A percentile compares a stretch with the other conserved stretches of the same genome.
Evolutionary conservation across 2,888 invertebrate genomes (phyloP).

Genomic region (Thereva nobilitata): DNA sequence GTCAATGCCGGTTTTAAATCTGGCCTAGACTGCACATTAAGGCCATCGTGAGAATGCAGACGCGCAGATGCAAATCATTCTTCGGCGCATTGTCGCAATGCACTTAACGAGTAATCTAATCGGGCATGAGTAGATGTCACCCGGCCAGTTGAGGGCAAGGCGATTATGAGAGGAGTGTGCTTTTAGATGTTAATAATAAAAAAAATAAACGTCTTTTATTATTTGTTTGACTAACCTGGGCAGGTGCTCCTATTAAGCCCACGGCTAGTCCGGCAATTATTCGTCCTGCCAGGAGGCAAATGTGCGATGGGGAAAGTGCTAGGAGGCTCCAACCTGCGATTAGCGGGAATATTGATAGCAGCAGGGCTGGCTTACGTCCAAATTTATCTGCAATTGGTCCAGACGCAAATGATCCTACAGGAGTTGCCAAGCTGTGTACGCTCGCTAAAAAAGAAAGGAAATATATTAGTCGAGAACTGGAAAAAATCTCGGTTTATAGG

Average conservation of each 20-base stretch:
- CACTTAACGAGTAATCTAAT: too few species aligned
- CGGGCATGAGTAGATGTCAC: too few species aligned
- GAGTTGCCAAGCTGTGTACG: slow-evolving; percentile 77
- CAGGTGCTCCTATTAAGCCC: slow-evolving; percentile 73
- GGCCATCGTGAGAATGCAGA: slow-evolving; percentile 11
- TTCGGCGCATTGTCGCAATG: background rate
- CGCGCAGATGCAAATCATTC: slow-evolving; percentile 21
- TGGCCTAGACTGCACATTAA: slow-evolving; percentile 31
- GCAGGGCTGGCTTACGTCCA: slow-evolving; percentile 69
- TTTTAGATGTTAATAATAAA: background rate
- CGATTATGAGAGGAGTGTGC: background rate
- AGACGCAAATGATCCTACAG: slow-evolving; percentile 72
- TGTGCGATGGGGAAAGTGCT: slow-evolving; percentile 63
- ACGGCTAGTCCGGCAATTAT: slow-evolving; percentile 73
- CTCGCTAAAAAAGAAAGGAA: slow-evolving; percentile 63
- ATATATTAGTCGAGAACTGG: background rate
- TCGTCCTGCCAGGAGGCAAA: slow-evolving; percentile 67
- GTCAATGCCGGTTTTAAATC: slow-evolving; percentile 31
- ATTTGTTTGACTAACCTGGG: slow-evolving; percentile 63
- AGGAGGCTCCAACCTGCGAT: slow-evolving; percentile 72
- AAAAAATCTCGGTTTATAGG: too few species aligned
- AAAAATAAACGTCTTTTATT: background rate
- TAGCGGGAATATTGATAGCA: slow-evolving; percentile 68
- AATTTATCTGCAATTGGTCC: slow-evolving; percentile 72
- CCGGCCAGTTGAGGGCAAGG: too few species aligned